Conservation (phyloP, 2,888 invertebrate genomes). For the Ophion costatus region DNA sequence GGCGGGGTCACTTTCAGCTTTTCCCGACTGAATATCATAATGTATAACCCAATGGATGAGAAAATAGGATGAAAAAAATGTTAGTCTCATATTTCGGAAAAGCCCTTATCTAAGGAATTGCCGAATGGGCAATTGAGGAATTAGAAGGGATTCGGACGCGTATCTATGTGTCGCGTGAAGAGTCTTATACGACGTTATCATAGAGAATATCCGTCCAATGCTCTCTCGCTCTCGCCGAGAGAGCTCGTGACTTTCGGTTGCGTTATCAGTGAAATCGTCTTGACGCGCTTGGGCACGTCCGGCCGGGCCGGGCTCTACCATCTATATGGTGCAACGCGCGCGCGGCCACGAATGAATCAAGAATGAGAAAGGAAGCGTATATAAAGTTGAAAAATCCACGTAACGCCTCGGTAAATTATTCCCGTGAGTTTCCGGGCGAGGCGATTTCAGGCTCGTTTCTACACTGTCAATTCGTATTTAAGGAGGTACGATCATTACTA, state of each 20-base stretch:
- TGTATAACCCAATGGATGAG: too few relatives aligned
- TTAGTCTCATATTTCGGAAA: too few relatives aligned
- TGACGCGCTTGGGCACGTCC: constrained; percentile 62
- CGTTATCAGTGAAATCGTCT: constrained; percentile 70
- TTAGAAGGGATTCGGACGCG: neutral
- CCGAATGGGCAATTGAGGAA: too few relatives aligned
- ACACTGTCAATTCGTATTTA: neutral
- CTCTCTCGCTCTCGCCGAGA: constrained; percentile 14
- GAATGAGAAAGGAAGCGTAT: constrained; percentile 44
- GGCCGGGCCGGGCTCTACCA: constrained; percentile 37
- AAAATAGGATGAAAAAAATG: too few relatives aligned
- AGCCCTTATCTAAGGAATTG: too few relatives aligned
- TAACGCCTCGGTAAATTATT: constrained; percentile 13
- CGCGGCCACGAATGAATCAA: constrained; percentile 5
- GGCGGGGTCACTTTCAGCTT: too few relatives aligned
- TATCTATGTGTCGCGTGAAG: neutral
- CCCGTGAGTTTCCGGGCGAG: neutral
- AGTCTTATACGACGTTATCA: constrained; percentile 16
- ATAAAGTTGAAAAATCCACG: constrained; percentile 14
- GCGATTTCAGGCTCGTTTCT: neutral
- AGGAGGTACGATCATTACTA: too few relatives aligned
- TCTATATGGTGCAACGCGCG: constrained; percentile 36
- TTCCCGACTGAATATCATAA: too few relatives aligned
- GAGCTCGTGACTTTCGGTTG: constrained; percentile 63
- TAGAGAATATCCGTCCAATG: constrained; percentile 55